Conservation (phyloP, 2,888 invertebrate species). For the Lasioglossum marginatum region DNA sequence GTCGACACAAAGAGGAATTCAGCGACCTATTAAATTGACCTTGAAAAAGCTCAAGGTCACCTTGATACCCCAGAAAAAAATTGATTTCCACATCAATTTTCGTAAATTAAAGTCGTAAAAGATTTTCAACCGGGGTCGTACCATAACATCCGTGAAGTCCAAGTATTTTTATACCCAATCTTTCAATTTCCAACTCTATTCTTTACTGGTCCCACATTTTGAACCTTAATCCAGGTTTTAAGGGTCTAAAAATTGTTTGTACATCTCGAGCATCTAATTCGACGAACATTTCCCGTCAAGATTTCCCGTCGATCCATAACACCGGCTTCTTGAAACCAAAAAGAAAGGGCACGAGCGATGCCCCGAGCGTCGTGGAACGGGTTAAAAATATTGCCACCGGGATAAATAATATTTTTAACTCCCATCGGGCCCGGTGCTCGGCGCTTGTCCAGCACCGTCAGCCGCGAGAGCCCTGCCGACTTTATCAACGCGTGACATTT, state of each 20-base stretch:
- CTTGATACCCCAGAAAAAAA: no score
- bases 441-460: slow-evolving; percentile 21
- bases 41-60: no score
- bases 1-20: no score
- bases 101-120: neutral
- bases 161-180: neutral
- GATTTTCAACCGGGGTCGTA: neutral
- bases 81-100: no score
- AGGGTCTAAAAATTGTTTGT: neutral
- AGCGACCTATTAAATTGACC: no score
- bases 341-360: neutral
- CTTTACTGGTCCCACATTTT: neutral
- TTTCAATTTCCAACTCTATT: neutral
- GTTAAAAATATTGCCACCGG: slow-evolving; percentile 37
- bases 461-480: slow-evolving; percentile 40
- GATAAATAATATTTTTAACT: slow-evolving; percentile 40
- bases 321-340: neutral
- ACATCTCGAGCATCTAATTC: neutral
- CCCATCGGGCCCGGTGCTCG: neutral
- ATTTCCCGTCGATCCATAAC: neutral
- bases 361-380: neutral
- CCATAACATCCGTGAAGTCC: neutral
- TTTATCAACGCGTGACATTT: slow-evolving; percentile 69
- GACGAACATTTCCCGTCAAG: neutral
- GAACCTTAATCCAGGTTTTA: neutral